Conservation (phyloP, 2,888 invertebrate genomes). For the Bugula neritina region DNA sequence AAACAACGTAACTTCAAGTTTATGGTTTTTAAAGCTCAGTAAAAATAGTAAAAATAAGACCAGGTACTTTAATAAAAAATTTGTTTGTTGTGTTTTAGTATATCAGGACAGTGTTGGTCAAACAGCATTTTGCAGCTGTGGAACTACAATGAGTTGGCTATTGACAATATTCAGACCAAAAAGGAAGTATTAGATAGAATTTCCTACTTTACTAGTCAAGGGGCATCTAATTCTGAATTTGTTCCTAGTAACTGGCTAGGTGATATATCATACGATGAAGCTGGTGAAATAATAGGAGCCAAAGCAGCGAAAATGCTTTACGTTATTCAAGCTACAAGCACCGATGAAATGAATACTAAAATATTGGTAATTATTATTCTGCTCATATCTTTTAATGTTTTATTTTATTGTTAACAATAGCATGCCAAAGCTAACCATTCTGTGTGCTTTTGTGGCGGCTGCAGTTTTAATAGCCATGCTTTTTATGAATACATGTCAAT, state of each 20-base stretch:
- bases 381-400: too few relatives aligned
- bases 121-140: constrained; percentile 41
- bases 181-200: constrained; percentile 32
- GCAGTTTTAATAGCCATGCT: too few relatives aligned
- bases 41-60: too few relatives aligned
- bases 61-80: too few relatives aligned
- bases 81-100: constrained; percentile 30
- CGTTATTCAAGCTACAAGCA: constrained; percentile 13
- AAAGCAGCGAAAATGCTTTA: constrained; percentile 19
- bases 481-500: too few relatives aligned
- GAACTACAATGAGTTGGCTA: constrained; percentile 37
- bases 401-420: too few relatives aligned
- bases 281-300: neutral
- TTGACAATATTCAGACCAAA: constrained; percentile 34
- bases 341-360: constrained; percentile 15
- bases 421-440: too few relatives aligned
- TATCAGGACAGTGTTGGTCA: constrained; percentile 36
- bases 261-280: constrained; percentile 15
- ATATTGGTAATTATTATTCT: constrained; percentile 2
- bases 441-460: too few relatives aligned
- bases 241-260: constrained; percentile 12
- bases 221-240: neutral
- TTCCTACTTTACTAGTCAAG: neutral
- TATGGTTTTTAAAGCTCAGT: too few relatives aligned
- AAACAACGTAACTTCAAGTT: too few relatives aligned